phyloP scores from a whole-genome alignment of 2,888 invertebrate genomes.

The Nowickia ferox region DNA sequence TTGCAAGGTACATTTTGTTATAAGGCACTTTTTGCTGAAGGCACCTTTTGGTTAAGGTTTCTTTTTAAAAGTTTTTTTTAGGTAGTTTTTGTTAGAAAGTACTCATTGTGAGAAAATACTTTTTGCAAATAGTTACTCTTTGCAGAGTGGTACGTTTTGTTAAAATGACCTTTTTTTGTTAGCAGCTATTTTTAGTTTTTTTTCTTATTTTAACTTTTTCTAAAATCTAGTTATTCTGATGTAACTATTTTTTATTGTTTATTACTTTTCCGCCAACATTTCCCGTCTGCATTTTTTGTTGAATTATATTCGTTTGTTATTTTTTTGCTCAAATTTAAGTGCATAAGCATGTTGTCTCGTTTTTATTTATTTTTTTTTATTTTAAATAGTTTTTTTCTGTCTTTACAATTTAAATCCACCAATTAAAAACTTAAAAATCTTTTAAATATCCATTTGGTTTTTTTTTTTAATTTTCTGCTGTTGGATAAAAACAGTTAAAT shows the following conservation, averaged over 20 bases:
- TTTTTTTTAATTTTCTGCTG: constrained; percentile 1
- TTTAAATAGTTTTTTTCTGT: not conserved
- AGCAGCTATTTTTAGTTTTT: not conserved
- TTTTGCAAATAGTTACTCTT: not conserved
- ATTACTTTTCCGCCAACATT: not conserved
- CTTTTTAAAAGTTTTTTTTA: no score
- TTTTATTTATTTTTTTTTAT: constrained; percentile 27
- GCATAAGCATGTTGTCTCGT: constrained; percentile 47
- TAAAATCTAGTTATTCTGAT: no score
- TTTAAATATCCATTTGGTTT: not conserved
- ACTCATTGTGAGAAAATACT: not conserved
- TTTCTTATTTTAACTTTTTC: not conserved
- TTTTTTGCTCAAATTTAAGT: constrained; percentile 36
- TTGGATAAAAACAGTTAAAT: constrained; percentile 49
- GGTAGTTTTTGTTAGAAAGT: not conserved
- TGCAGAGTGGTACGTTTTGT: no score
- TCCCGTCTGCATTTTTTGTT: not conserved
- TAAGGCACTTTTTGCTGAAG: no score
- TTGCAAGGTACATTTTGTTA: no score
- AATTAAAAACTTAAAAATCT: constrained; percentile 51
- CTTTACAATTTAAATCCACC: constrained; percentile 53
- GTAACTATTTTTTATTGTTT: not conserved
- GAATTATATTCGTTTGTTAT: constrained; percentile 7
- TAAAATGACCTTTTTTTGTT: no score
- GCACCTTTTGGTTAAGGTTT: no score